A percentile compares a stretch with the other conserved stretches of the same genome.
These are phyloP conservation scores for Nipponacmea schrenckii DNA, from an alignment of 2,888 invertebrate species.

Conservation along the genomic window DNA sequence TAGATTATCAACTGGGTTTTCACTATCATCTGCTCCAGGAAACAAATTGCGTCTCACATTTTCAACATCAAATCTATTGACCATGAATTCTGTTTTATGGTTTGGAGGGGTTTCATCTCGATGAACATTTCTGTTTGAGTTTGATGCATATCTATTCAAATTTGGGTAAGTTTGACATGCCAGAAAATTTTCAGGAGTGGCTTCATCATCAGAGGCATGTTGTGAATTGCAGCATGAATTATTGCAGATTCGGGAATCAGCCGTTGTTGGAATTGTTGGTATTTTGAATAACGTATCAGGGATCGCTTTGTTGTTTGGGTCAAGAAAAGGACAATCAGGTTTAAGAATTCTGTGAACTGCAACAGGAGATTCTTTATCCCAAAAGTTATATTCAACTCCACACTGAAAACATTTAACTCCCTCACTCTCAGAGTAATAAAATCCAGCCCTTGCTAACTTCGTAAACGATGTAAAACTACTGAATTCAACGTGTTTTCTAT, in stretches of 20 bases:
- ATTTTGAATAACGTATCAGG: not conserved
- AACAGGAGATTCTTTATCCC: not conserved
- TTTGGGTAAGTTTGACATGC: too few species aligned
- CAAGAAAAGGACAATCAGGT: not conserved
- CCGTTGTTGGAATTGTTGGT: not conserved
- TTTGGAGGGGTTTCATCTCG: not conserved
- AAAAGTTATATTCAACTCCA: not conserved
- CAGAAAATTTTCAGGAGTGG: not conserved
- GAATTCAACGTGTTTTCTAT: not conserved
- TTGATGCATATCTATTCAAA: too few species aligned
- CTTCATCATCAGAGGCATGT: not conserved
- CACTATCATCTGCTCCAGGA: too few species aligned
- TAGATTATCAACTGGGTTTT: too few species aligned
- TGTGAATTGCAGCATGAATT: not conserved
- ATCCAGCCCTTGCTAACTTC: not conserved
- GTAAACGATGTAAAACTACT: not conserved
- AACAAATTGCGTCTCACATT: not conserved
- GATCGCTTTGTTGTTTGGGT: not conserved
- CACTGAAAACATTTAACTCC: not conserved
- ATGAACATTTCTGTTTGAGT: too few species aligned
- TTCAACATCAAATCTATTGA: not conserved
- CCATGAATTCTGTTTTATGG: not conserved
- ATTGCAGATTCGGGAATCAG: not conserved
- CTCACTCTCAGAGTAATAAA: not conserved
- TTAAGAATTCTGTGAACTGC: not conserved